Base-by-base conservation (phyloP, 2,888 invertebrate species). In the Eilema sororculum region DNA sequence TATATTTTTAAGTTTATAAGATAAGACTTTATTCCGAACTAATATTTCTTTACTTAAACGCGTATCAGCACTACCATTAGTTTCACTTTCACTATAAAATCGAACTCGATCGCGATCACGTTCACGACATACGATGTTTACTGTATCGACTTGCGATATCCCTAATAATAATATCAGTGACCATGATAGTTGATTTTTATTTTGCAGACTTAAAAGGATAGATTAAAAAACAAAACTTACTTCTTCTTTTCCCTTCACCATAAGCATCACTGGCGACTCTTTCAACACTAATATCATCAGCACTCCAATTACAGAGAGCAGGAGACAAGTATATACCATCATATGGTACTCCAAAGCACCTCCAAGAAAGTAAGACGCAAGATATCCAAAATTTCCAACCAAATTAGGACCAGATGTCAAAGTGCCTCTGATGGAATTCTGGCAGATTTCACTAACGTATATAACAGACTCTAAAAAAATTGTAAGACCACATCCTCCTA, bases 351-450 rank as follows among this genome's bases (percentile, higher is more conserved):
- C 76, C 62, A 92, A 60, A 4, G 78, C 82, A 0, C 92, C 92
- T 2, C 93, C 93, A 4, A 92, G 65, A 0, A 91, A 56, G 67
- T 93, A 93, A 0, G 93, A 91, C 0, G 91, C 24, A n/a, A 93
- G 78, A 81, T 89, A 85, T 0, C 94, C 94, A 0, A 52, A 52
- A 52, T 52, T 52, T 9, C 52, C 52, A 20, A 91, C 90, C 16
- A 90, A 84, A 71, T 92, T 83, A 0, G 87, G 74, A 0, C 87
- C 84, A 1, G 93, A 86, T 0, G 90, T 89, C 87, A 94, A 84
- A 2, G 85, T 82, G 0, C 93, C 94, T 30, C 94, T 79, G 33
- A 94, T 88, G 4, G 89, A 90, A 63, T 93, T 90, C 67, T 92
- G 87, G 66, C 91, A 90, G 46, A 92, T 86, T 76, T 94, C 94